These are phyloP conservation scores for Melanogrammus aeglefinus DNA, from an alignment of 2,797 vertebrate species.

Conservation along the genomic window DNA sequence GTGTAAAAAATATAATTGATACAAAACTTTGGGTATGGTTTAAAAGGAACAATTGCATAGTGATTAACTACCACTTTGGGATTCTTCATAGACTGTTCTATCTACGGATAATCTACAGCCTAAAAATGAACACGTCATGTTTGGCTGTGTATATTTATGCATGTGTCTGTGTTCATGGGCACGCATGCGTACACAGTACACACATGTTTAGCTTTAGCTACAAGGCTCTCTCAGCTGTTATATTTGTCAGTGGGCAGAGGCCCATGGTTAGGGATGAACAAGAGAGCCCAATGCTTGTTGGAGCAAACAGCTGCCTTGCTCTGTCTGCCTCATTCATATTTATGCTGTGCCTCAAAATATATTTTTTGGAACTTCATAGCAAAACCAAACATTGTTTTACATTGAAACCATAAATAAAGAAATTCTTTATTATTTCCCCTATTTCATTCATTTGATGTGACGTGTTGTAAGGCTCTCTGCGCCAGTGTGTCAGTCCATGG, in stretches of 20 bases:
- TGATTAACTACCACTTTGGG: neutral
- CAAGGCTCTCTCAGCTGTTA: slow-evolving; percentile 21
- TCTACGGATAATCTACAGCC: neutral
- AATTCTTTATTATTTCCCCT: too few species aligned
- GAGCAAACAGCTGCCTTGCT: slow-evolving; percentile 21
- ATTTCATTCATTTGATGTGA: neutral
- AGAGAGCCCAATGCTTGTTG: slow-evolving; percentile 31
- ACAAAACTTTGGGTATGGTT: neutral
- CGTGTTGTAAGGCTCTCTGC: neutral
- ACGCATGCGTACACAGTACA: slow-evolving; percentile 21
- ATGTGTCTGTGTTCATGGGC: slow-evolving; percentile 20
- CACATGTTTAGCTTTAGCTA: slow-evolving; percentile 26
- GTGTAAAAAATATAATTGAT: neutral
- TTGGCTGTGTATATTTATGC: slow-evolving; percentile 4
- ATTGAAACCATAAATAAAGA: too few species aligned
- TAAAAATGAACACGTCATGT: neutral
- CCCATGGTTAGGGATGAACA: slow-evolving; percentile 28
- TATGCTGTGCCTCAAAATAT: neutral
- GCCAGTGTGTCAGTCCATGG: neutral
- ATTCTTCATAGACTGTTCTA: neutral
- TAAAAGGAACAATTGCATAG: neutral
- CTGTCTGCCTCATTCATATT: slow-evolving; percentile 5
- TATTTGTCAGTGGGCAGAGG: slow-evolving; percentile 29
- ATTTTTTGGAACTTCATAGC: too few species aligned
- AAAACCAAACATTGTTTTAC: too few species aligned